Conservation (phyloP, 2,888 invertebrate genomes). For the Drosophila merina region DNA sequence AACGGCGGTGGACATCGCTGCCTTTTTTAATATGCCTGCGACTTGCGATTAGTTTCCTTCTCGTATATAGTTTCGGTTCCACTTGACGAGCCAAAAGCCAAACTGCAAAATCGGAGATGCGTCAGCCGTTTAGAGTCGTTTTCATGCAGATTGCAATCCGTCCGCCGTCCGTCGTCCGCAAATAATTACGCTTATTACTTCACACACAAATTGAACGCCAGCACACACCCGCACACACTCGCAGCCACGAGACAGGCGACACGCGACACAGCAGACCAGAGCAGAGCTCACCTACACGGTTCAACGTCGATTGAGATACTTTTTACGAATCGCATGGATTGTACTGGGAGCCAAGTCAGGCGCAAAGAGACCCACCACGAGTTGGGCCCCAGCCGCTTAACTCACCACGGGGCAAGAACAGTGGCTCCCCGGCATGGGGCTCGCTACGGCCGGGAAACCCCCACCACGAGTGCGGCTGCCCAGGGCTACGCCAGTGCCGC, state of each 20-base stretch:
- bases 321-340: constrained; percentile 2
- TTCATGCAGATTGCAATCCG: constrained; percentile 29
- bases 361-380: constrained; percentile 36
- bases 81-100: constrained; percentile 48
- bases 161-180: constrained; percentile 14
- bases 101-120: constrained; percentile 44
- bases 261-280: not conserved
- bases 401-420: constrained; percentile 37
- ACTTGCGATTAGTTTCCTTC: constrained; percentile 26
- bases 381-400: constrained; percentile 19
- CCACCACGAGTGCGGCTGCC: constrained; percentile 39
- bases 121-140: constrained; percentile 39
- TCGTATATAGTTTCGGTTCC: constrained; percentile 21
- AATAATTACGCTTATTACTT: constrained; percentile 75
- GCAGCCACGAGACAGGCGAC: constrained; percentile 27
- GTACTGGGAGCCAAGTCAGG: constrained; percentile 5
- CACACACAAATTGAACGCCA: constrained; percentile 67
- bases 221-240: constrained; percentile 36
- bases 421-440: constrained; percentile 20
- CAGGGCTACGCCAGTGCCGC: constrained; percentile 29
- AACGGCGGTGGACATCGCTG: constrained; percentile 82
- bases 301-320: constrained; percentile 48
- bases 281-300: constrained; percentile 61
- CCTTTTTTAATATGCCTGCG: constrained; percentile 42
- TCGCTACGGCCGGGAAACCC: constrained; percentile 6